These are phyloP conservation scores for Camponotus fellah DNA, from an alignment of 2,888 invertebrate genomes.

Conservation along the genomic window DNA sequence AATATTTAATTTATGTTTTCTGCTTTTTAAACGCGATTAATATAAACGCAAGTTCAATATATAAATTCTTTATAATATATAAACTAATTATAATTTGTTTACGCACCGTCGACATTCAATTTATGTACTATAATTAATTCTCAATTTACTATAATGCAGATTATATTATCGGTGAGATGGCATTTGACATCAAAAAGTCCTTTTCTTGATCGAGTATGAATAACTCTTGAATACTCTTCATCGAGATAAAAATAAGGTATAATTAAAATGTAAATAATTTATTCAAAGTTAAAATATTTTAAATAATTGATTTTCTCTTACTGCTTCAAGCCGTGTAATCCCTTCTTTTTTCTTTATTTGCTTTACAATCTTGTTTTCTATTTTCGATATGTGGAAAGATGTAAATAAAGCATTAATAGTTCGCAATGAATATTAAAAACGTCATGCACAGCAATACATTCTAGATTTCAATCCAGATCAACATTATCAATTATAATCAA, in stretches of 20 bases:
- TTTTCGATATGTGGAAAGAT: slow-evolving; percentile 64
- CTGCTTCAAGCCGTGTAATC: slow-evolving; percentile 14
- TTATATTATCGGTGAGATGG: neutral
- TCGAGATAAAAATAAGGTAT: neutral
- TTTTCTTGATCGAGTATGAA: neutral
- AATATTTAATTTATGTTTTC: neutral
- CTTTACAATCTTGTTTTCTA: slow-evolving; percentile 64
- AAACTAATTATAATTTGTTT: neutral
- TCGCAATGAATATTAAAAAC: slow-evolving; percentile 58
- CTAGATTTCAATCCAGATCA: too few relatives aligned
- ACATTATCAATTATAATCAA: slow-evolving; percentile 38
- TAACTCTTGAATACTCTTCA: neutral
- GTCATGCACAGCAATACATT: slow-evolving; percentile 45
- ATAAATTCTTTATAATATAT: neutral
- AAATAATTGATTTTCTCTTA: neutral
- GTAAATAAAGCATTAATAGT: slow-evolving; percentile 44
- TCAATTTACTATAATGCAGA: neutral
- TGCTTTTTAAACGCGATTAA: neutral
- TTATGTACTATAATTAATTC: neutral
- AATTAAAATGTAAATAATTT: too few relatives aligned
- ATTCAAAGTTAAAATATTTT: too few relatives aligned
- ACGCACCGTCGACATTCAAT: neutral
- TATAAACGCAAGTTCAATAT: neutral
- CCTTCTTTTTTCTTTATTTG: slow-evolving; percentile 65
- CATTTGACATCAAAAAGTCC: neutral